phyloP scores from a whole-genome alignment of 2,113 vertebrate genomes.

The Gallinago undulata region DNA sequence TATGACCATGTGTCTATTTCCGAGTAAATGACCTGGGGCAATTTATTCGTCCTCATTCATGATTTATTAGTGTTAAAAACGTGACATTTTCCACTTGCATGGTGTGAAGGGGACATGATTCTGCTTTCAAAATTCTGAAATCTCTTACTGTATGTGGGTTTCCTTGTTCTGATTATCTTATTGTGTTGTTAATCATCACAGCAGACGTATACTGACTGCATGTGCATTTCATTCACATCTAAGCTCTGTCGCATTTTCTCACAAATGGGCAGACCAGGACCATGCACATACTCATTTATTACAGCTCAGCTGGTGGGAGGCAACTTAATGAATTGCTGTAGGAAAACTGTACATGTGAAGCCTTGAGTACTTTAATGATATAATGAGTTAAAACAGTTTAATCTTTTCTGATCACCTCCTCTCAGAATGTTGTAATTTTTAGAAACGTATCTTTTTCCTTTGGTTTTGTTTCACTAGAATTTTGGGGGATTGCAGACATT shows the following conservation, averaged over 20 bases:
- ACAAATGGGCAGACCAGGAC: neutral
- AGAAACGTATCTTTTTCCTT: neutral
- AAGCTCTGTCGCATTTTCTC: neutral
- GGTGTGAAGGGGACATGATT: neutral
- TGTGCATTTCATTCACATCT: neutral
- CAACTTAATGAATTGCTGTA: neutral
- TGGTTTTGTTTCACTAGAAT: neutral
- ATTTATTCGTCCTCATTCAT: neutral
- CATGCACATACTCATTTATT: neutral
- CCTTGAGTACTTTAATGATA: neutral
- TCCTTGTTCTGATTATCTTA: neutral
- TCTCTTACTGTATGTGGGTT: neutral
- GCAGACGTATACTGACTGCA: neutral
- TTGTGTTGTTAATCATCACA: neutral
- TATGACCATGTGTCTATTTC: neutral
- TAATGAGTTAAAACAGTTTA: neutral
- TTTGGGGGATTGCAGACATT: neutral
- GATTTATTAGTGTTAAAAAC: neutral
- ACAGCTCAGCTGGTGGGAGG: neutral
- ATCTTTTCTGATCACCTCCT: neutral
- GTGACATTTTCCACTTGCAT: neutral
- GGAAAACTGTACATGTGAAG: neutral
- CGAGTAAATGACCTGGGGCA: neutral
- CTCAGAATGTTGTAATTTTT: neutral
- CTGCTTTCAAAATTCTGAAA: neutral